These are phyloP conservation scores for Minunthozetes semirufus DNA, from an alignment of 2,888 invertebrate species.

Conservation along the genomic window DNA sequence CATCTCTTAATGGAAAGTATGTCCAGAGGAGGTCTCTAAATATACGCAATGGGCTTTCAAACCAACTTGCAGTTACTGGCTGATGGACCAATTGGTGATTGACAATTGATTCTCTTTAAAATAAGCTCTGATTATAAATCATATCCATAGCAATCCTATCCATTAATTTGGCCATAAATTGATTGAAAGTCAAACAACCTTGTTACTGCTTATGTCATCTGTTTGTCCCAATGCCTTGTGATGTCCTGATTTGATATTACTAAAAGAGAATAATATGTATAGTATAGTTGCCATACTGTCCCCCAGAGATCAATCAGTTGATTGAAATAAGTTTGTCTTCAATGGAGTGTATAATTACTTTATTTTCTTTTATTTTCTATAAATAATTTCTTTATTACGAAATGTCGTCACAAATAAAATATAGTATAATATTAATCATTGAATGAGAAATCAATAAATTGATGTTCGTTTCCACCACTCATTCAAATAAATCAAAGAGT, in stretches of 20 bases:
- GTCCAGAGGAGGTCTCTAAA: no score
- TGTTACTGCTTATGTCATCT: neutral
- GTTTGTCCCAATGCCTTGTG: neutral
- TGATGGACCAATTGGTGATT: no score
- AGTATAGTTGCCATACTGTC: no score
- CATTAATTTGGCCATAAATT: no score
- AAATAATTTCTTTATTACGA: constrained; percentile 1
- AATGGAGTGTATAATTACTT: neutral
- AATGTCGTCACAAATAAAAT: neutral
- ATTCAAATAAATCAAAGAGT: constrained; percentile 6
- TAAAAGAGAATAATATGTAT: no score
- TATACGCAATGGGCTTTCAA: no score
- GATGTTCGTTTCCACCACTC: neutral
- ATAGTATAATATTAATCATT: neutral
- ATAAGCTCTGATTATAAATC: no score
- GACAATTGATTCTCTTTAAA: no score
- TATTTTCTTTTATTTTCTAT: neutral
- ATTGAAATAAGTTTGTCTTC: neutral
- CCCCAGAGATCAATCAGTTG: neutral
- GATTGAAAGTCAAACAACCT: no score
- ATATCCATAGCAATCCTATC: no score
- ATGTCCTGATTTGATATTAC: neutral
- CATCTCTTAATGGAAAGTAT: no score
- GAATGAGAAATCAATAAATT: constrained; percentile 3
- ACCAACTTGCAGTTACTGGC: no score